Base-by-base conservation (phyloP, 1,140 invertebrate species). In the Drosophila dunni region DNA sequence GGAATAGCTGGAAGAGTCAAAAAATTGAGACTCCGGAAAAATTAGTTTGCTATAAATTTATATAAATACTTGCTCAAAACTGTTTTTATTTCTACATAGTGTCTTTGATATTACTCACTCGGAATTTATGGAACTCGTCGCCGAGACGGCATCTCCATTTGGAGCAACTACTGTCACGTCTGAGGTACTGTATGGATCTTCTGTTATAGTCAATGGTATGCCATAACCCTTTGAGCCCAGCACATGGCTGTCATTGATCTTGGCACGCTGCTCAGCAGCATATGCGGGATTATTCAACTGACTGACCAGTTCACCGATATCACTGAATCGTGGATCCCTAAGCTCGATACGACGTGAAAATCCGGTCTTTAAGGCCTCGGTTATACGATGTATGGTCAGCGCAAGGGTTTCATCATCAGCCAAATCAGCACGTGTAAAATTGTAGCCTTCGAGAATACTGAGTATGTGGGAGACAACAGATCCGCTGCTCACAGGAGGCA, bases 41-140 rank as follows among this genome's bases (percentile, higher is more conserved):
- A 8, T 20, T 46, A 46, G 2, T 29, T 29, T 29, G 2, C 24
- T 29, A 29, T 0, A 29, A 29, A 29, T 29, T 29, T 20, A 2
- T n/a, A n/a, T n/a, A 20, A 20, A 20, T 20, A 20, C 17, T 20
- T 20, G 17, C 17, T 20, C 17, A 20, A 20, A 20, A 20, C 17
- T 2, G 1, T 20, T 2, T 20, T 20, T 20, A 20, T 20, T 20
- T 20, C 17, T 20, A 20, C 17, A 20, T 2, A 20, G 17, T 20
- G 17, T 20, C 2, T 20, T 38, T 10, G 7, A 8, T 38, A 51
- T 10, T 13, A 54, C 53, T 40, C 34, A 56, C 53, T 10, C 5
- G 3, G 34, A 38, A 20, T 56, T 56, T 3, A 56, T 56, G 36
- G 17, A 56, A 56, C 53, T 56, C 8, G 36, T 56, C 10, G 36